These are phyloP conservation scores for Scelioninae gen. 1 DNA, from an alignment of 2,888 invertebrate species.

Conservation along the genomic window DNA sequence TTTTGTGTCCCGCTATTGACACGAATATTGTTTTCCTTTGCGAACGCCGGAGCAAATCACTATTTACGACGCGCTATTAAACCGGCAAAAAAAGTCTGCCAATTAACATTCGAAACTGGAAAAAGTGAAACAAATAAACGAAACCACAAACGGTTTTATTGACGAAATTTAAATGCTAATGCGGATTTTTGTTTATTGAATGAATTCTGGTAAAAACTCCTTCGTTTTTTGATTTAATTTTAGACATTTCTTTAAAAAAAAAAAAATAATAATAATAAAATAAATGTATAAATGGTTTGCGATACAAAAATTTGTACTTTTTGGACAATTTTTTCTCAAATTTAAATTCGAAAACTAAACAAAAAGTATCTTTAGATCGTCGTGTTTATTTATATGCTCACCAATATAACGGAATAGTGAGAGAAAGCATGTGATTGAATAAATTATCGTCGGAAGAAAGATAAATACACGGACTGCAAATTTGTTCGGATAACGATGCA, in stretches of 20 bases:
- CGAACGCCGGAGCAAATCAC: conserved; percentile 20
- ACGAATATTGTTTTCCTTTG: conserved; percentile 34
- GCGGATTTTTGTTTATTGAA: too few relatives aligned
- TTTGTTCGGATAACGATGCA: conserved; percentile 63
- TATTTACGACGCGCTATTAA: conserved; percentile 23
- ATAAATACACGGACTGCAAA: conserved; percentile 58
- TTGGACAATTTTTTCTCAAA: too few relatives aligned
- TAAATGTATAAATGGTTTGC: too few relatives aligned
- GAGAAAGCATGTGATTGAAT: conserved; percentile 60
- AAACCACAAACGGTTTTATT: background rate
- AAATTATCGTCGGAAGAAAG: conserved; percentile 64
- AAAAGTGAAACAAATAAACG: conserved; percentile 6
- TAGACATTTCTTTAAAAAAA: too few relatives aligned
- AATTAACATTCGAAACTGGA: background rate
- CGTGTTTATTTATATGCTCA: conserved; percentile 46
- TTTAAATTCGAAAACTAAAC: too few relatives aligned
- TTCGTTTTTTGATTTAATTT: too few relatives aligned
- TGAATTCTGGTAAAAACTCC: too few relatives aligned
- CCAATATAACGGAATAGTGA: conserved; percentile 32
- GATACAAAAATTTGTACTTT: too few relatives aligned
- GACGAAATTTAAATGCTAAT: too few relatives aligned
- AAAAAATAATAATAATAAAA: too few relatives aligned
- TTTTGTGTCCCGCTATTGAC: conserved; percentile 38
- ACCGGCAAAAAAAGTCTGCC: background rate
- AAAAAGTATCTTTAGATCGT: background rate